Evolutionary conservation across 2,113 vertebrate species (phyloP).

Genomic region (Melanostigma gelatinosum): DNA sequence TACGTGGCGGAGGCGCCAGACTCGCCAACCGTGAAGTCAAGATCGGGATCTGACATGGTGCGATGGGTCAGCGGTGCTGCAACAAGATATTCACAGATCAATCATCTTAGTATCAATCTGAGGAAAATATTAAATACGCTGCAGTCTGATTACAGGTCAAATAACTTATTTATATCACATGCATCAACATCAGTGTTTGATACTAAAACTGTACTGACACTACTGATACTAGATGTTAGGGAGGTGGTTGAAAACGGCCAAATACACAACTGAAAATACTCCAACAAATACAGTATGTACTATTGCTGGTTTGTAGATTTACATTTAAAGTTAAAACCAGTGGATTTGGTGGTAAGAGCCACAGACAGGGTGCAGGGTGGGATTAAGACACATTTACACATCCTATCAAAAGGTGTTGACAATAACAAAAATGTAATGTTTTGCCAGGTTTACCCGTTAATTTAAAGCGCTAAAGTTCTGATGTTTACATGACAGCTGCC

Average conservation of each 20-base stretch:
- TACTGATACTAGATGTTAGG: too few relatives aligned
- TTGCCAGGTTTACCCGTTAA: too few relatives aligned
- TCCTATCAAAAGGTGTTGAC: neutral
- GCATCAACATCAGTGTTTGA: too few relatives aligned
- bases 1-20: slow-evolving; percentile 94
- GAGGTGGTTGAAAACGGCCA: too few relatives aligned
- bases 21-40: slow-evolving; percentile 93
- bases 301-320: neutral
- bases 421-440: neutral
- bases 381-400: neutral
- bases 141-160: neutral
- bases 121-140: neutral
- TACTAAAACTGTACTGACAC: neutral
- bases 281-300: neutral
- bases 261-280: too few relatives aligned
- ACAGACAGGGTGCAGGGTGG: neutral
- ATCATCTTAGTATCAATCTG: neutral
- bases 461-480: neutral
- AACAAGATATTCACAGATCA: neutral
- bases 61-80: slow-evolving; percentile 76
- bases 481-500: neutral
- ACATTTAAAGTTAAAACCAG: neutral
- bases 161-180: neutral
- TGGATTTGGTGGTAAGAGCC: neutral
- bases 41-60: slow-evolving; percentile 93